phyloP scores from a whole-genome alignment of 2,113 vertebrate species.

The Callaeas wilsoni region DNA sequence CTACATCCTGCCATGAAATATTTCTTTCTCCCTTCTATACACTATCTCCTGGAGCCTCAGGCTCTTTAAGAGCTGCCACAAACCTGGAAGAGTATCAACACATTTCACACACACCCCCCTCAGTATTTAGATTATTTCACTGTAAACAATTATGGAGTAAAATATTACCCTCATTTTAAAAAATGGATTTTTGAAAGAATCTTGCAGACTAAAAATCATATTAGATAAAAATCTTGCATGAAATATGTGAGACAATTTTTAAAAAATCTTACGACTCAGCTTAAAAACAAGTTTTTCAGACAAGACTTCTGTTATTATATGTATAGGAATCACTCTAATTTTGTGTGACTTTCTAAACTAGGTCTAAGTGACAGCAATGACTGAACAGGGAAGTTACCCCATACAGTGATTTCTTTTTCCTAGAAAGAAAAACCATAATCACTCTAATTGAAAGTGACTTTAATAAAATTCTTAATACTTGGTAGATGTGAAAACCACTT shows the following conservation, averaged over 20 bases:
- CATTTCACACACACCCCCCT: fast-evolving
- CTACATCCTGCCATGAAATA: background rate
- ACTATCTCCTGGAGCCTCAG: background rate
- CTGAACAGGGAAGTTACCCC: background rate
- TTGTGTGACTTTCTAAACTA: background rate
- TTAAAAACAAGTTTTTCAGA: background rate
- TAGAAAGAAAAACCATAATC: background rate
- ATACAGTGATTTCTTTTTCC: background rate
- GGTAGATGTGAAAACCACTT: background rate
- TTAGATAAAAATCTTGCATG: background rate
- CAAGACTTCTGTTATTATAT: background rate
- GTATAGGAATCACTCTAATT: background rate
- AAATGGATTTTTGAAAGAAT: background rate
- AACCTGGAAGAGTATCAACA: background rate
- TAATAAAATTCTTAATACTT: background rate
- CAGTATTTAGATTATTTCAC: background rate
- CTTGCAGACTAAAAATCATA: background rate
- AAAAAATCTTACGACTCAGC: background rate
- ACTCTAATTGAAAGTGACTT: background rate
- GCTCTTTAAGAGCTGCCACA: background rate
- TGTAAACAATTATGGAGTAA: background rate
- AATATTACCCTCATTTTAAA: background rate
- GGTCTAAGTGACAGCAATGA: background rate
- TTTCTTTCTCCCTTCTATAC: background rate
- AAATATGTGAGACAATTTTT: background rate